Base-by-base conservation (phyloP, 2,113 vertebrate species). In the Triplophysa siluroides region DNA sequence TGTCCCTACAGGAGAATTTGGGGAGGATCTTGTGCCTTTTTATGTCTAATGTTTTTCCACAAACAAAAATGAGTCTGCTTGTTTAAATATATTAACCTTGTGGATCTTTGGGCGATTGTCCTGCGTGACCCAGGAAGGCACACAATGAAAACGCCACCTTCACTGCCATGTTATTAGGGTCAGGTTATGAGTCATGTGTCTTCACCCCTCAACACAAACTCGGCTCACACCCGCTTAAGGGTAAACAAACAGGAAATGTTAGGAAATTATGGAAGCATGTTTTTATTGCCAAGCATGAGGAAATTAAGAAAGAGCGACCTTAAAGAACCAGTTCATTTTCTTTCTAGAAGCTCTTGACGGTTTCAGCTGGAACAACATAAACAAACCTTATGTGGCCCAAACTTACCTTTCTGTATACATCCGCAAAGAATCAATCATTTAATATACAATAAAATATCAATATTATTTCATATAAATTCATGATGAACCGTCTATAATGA, bases 81-180 rank as follows among this genome's bases (percentile, higher is more conserved):
- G 68, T 58, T n/a, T 47, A 38, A 50, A 67, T 14, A 58, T n/a
- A 33, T 71, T 62, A 54, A 60, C 74, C 71, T 41, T 43, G 19
- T 66, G n/a, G 60, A 74, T 47, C 68, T 78, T 75, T 75, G 75
- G 66, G 21, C 74, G 78, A 85, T 83, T 83, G 78, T 78, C 8
- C 54, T 60, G 19, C 23, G 69, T 66, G 76, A 85, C 63, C 81
- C 78, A 81, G 65, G 33, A 70, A 70, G 21, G 54, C 26, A 13
- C 26, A 65, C 50, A 18, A 21, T 61, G 66, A 81, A 85, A 75
- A 64, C 78, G 67, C 52, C 75, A 81, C 26, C 10, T 29, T 73
- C 45, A 4, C 75, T 11, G 56, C 43, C 58, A 45, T 60, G 29
- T 29, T 60, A 79, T 79, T 79, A 70, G 62, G 33, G 70, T 80